phyloP scores from a whole-genome alignment of 23 tunicate species.

The Aplidium turbinatum region DNA sequence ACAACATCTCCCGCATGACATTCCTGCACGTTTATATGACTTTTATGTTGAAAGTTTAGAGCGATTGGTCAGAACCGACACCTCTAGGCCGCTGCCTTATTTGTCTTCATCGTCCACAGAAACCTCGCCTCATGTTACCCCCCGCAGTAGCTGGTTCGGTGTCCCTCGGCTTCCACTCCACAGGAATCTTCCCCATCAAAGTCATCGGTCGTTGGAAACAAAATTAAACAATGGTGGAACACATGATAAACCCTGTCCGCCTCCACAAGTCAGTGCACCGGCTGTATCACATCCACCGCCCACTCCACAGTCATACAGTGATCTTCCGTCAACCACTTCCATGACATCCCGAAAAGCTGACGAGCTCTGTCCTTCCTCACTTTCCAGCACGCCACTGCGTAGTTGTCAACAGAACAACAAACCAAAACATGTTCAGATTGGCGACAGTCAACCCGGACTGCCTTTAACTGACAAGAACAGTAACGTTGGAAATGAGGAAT shows the following conservation, averaged over 20 bases:
- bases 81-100: slow-evolving; percentile 44
- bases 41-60: slow-evolving; percentile 76
- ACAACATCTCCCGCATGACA: slow-evolving; percentile 39
- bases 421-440: slow-evolving; percentile 6
- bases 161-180: slow-evolving; percentile 27
- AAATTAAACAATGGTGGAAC: slow-evolving; percentile 1
- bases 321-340: neutral
- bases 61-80: slow-evolving; percentile 44
- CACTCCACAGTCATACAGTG: neutral
- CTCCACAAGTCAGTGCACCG: slow-evolving; percentile 23
- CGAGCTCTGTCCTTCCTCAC: neutral
- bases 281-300: slow-evolving; percentile 5
- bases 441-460: neutral
- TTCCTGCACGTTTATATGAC: slow-evolving; percentile 43
- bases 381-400: slow-evolving; percentile 23
- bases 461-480: slow-evolving; percentile 4
- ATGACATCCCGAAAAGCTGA: neutral
- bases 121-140: slow-evolving; percentile 81
- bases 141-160: slow-evolving; percentile 51
- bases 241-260: slow-evolving; percentile 7
- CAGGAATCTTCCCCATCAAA: slow-evolving; percentile 3
- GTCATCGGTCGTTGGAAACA: neutral
- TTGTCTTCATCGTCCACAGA: slow-evolving; percentile 81
- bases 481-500: slow-evolving; percentile 28
- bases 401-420: too few species aligned